Base-by-base conservation (phyloP, 2,888 invertebrate species). In the Tinea semifulvella region DNA sequence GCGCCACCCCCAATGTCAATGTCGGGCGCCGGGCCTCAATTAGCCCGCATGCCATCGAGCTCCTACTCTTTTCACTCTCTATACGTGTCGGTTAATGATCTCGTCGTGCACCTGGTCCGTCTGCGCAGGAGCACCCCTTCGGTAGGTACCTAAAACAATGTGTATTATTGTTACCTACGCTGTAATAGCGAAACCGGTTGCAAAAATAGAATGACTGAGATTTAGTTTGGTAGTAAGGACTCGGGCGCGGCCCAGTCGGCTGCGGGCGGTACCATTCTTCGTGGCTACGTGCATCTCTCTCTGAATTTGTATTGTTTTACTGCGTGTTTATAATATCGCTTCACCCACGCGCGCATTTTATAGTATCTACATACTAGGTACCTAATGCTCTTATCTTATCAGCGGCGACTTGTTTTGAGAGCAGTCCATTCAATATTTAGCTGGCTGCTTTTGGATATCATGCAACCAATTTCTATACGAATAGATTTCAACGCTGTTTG, bases 71-170 rank as follows among this genome's bases (percentile, higher is more conserved):
- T 22, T 31, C 31, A 2, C 31, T 31, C 14, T 31, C 31, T 7
- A 2, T 31, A 31, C 11, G n/a, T n/a, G 3, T 31, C 26, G 26
- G 26, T 26, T 26, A 3, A 31, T 31, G 31, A 13, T 2, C 7
- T 14, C 14, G 14, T 13, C 7, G 11, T 31, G 54, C 63, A 66
- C 63, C 65, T 61, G 63, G 63, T n/a, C 31, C 45, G 28, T 43
- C 35, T 31, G 47, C 43, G 45, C 47, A 47, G 40, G n/a, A n/a
- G 7, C 31, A n/a, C 13, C 13, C 31, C 45, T n/a, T 22, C 13
- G 14, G 31, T 14, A 11, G 31, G 31, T n/a, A 31, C 31, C 31
- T 31, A 27, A 4, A 27, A 27, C n/a, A 27, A 27, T 27, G 27
- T n/a, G 31, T 45, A 47, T 48, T 52, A 55, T 52, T 56, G 57